Conservation (phyloP, 2,113 vertebrate species). For the Crypturellus undulatus region DNA sequence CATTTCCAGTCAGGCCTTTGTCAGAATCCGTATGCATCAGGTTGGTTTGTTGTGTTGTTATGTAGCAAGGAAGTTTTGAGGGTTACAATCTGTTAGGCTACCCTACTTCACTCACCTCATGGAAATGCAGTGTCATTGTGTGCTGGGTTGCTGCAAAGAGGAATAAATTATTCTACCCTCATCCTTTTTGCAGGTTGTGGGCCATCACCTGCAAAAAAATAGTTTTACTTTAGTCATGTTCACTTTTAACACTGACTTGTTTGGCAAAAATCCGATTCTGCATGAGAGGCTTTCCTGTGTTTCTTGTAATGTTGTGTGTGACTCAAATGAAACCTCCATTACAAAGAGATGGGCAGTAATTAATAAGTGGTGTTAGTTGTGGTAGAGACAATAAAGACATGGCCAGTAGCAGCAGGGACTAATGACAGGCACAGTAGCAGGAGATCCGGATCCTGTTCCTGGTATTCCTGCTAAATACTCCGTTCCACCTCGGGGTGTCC, state of each 20-base stretch:
- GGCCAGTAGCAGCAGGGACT: neutral
- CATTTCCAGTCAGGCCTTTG: neutral
- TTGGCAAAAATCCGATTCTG: neutral
- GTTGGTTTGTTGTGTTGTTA: accelerated
- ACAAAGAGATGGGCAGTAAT: neutral
- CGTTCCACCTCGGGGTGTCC: neutral
- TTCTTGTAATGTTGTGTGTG: neutral
- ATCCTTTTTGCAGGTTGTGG: neutral
- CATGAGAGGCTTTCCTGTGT: neutral
- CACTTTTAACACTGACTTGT: neutral
- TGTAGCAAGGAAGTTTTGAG: neutral
- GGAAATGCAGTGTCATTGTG: neutral
- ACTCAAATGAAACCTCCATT: neutral
- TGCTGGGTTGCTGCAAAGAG: neutral
- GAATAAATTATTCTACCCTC: neutral
- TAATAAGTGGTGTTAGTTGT: neutral
- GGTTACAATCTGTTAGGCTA: neutral
- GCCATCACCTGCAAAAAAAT: neutral
- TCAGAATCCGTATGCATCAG: accelerated
- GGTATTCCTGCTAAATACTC: neutral
- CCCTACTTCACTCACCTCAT: accelerated
- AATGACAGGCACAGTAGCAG: neutral
- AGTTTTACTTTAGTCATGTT: neutral
- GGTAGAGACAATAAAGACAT: neutral
- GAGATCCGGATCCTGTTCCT: neutral